These are phyloP conservation scores for Dermochelys coriacea DNA, from an alignment of 2,797 vertebrate species.

Conservation along the genomic window DNA sequence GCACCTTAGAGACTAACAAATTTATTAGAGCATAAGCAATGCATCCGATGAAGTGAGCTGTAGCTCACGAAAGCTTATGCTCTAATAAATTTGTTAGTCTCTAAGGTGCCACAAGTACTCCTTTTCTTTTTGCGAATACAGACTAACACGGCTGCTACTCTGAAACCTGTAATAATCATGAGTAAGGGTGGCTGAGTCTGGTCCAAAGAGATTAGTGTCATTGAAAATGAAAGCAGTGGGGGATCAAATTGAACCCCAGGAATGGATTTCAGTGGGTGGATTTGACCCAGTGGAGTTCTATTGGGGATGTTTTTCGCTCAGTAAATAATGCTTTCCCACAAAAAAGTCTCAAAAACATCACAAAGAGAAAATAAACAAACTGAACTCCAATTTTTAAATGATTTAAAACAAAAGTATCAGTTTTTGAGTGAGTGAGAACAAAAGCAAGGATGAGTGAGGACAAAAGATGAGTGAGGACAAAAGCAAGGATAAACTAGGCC, in stretches of 20 bases:
- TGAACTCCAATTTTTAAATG: not conserved
- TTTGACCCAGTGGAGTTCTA: not conserved
- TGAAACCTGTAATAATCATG: not conserved
- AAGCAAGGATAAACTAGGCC: conserved; percentile 49
- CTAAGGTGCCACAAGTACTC: too few species aligned
- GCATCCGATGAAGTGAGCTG: too few species aligned
- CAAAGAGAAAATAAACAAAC: conserved; percentile 13
- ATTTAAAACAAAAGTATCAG: conserved; percentile 58
- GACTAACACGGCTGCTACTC: too few species aligned
- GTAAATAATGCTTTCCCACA: conserved; percentile 47
- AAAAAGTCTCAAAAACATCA: not conserved
- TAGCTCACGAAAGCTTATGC: too few species aligned
- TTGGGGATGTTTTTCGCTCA: conserved; percentile 38
- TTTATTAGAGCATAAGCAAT: too few species aligned
- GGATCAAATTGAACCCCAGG: not conserved
- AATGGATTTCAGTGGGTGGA: conserved; percentile 13
- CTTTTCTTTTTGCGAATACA: too few species aligned
- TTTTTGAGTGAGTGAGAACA: too few species aligned
- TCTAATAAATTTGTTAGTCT: too few species aligned
- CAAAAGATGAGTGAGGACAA: conserved; percentile 10
- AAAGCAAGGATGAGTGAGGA: too few species aligned
- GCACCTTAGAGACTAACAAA: too few species aligned
- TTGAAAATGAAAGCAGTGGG: conserved; percentile 5
- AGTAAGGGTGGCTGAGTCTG: not conserved
- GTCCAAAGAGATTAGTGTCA: conserved; percentile 29